Percentiles rank a stretch among this genome's conserved stretches.
These are phyloP conservation scores for Trichogramma pretiosum DNA, from an alignment of 1,140 invertebrate species.

Conservation along the genomic window DNA sequence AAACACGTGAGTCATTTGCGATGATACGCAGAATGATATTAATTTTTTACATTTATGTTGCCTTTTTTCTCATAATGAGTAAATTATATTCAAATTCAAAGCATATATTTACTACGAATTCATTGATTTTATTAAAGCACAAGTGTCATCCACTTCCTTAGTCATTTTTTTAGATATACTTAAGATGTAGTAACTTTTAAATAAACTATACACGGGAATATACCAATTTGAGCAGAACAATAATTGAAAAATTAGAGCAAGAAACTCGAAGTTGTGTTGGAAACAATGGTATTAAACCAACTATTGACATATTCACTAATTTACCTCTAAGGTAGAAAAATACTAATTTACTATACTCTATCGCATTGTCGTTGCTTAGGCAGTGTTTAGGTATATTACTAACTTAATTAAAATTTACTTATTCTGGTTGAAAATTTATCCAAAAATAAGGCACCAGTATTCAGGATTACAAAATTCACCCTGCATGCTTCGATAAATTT, in stretches of 20 bases:
- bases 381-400: conserved; percentile 36
- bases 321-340: conserved; percentile 41
- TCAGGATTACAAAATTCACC: conserved; percentile 45
- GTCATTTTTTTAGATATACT: too few species aligned
- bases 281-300: conserved; percentile 25
- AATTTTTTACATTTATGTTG: too few species aligned
- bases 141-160: too few species aligned
- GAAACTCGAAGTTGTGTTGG: conserved; percentile 1
- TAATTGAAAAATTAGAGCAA: neutral
- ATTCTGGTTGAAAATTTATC: conserved; percentile 28
- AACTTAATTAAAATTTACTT: conserved; percentile 11
- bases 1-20: too few species aligned
- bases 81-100: too few species aligned
- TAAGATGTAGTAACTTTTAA: too few species aligned
- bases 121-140: too few species aligned
- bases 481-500: conserved; percentile 46
- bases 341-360: conserved; percentile 38
- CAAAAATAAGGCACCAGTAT: conserved; percentile 44
- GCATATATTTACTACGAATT: too few species aligned
- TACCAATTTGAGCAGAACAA: conserved; percentile 4
- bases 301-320: conserved; percentile 31
- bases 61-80: too few species aligned
- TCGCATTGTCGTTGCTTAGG: conserved; percentile 45
- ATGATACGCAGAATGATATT: too few species aligned
- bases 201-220: too few species aligned